phyloP scores from a whole-genome alignment of 2,113 vertebrate species.

The Globicephala melas region DNA sequence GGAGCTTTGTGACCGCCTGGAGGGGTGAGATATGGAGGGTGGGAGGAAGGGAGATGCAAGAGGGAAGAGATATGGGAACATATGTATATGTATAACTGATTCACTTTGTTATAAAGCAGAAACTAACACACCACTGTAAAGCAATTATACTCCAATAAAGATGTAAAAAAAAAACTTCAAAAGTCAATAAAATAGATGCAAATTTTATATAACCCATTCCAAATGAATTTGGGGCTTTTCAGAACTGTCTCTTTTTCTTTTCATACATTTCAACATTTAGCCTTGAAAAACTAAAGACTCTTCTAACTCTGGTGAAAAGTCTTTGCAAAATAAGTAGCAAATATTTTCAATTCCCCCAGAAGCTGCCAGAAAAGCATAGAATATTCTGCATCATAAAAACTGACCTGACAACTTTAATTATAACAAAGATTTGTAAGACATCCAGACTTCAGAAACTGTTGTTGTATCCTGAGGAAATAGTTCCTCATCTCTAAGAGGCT shows the following conservation, averaged over 20 bases:
- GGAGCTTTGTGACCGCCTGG: too few species aligned
- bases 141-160: too few species aligned
- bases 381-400: constrained; percentile 26
- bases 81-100: too few species aligned
- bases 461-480: background rate
- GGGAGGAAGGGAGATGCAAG: too few species aligned
- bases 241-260: background rate
- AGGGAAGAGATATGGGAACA: too few species aligned
- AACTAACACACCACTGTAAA: too few species aligned
- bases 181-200: background rate
- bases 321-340: background rate
- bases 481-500: constrained; percentile 8
- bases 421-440: constrained; percentile 26
- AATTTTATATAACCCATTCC: background rate
- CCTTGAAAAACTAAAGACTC: background rate
- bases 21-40: too few species aligned
- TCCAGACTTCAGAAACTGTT: background rate
- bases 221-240: background rate
- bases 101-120: too few species aligned
- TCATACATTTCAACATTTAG: background rate
- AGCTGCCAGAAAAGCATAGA: constrained; percentile 15
- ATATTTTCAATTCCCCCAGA: background rate
- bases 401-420: background rate
- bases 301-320: background rate
- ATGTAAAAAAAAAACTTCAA: background rate